phyloP scores from a whole-genome alignment of 1,140 invertebrate genomes.

The Drosophila ficusphila region DNA sequence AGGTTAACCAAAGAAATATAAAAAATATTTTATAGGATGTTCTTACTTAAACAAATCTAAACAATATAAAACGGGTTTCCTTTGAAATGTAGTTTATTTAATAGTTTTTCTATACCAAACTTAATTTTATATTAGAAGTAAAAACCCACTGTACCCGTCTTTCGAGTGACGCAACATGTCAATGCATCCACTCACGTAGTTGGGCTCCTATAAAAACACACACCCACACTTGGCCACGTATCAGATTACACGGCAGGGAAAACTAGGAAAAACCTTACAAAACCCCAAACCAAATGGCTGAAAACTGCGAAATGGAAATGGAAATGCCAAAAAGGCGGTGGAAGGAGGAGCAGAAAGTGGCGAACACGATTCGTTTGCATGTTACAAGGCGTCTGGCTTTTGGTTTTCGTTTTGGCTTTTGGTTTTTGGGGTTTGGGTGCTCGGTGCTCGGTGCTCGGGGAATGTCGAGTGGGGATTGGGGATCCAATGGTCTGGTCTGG shows the following conservation, averaged over 20 bases:
- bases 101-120: too few species aligned
- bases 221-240: constrained; percentile 6
- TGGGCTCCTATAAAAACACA: not conserved
- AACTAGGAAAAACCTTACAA: constrained; percentile 50
- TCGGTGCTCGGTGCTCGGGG: not conserved
- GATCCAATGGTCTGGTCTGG: not conserved
- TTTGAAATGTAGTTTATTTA: too few species aligned
- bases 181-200: constrained; percentile 6
- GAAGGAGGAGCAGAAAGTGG: not conserved
- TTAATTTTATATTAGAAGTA: too few species aligned
- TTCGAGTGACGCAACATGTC: constrained; percentile 38
- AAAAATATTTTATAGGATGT: not conserved
- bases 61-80: too few species aligned
- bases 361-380: constrained; percentile 41
- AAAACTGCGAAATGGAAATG: constrained; percentile 6
- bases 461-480: not conserved
- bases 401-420: constrained; percentile 27
- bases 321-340: not conserved
- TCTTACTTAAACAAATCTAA: too few species aligned
- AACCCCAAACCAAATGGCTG: constrained; percentile 5
- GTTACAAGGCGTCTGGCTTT: constrained; percentile 43
- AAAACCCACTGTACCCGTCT: constrained; percentile 29
- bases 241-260: constrained; percentile 40
- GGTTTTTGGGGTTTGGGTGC: not conserved
- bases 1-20: not conserved